Evolutionary conservation across 2,888 invertebrate species (phyloP).

Genomic region (Ennomos fuscantarius): DNA sequence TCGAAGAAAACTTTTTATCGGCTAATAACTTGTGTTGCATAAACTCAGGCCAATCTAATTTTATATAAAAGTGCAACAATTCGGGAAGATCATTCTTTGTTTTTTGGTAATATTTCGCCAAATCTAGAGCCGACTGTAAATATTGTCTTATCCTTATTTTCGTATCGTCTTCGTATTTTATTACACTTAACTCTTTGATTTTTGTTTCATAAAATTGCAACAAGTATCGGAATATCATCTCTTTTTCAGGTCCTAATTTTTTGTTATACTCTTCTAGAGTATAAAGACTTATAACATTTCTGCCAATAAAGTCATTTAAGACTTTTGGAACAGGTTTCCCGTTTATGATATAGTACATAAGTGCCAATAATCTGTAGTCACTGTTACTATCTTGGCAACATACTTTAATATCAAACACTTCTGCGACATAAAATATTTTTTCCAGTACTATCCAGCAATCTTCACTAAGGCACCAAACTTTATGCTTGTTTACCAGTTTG

Average conservation of each 20-base stretch:
- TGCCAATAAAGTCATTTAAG: slow-evolving; percentile 38
- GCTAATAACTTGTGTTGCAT: slow-evolving; percentile 12
- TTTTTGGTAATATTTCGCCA: slow-evolving; percentile 47
- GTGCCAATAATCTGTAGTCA: slow-evolving; percentile 45
- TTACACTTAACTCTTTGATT: slow-evolving; percentile 40
- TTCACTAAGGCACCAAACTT: slow-evolving; percentile 55
- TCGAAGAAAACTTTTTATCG: slow-evolving; percentile 29
- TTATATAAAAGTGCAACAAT: slow-evolving; percentile 47
- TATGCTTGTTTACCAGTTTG: slow-evolving; percentile 44
- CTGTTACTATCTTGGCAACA: slow-evolving; percentile 26
- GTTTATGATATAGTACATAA: slow-evolving; percentile 56
- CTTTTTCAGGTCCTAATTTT: slow-evolving; percentile 34
- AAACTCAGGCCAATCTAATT: slow-evolving; percentile 41
- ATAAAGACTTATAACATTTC: slow-evolving; percentile 22
- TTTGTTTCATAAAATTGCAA: slow-evolving; percentile 45
- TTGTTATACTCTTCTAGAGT: slow-evolving; percentile 27
- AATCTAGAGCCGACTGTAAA: slow-evolving; percentile 37
- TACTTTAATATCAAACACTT: slow-evolving; percentile 45
- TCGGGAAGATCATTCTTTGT: slow-evolving; percentile 53
- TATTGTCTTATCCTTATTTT: slow-evolving; percentile 35
- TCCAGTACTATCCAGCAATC: slow-evolving; percentile 59
- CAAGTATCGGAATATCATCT: slow-evolving; percentile 44
- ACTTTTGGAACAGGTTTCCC: slow-evolving; percentile 47
- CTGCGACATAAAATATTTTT: slow-evolving; percentile 57
- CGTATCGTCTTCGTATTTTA: slow-evolving; percentile 36